Conservation (phyloP, 53 echinoderm and acorn worm genomes). For the Holothuria scabra region DNA sequence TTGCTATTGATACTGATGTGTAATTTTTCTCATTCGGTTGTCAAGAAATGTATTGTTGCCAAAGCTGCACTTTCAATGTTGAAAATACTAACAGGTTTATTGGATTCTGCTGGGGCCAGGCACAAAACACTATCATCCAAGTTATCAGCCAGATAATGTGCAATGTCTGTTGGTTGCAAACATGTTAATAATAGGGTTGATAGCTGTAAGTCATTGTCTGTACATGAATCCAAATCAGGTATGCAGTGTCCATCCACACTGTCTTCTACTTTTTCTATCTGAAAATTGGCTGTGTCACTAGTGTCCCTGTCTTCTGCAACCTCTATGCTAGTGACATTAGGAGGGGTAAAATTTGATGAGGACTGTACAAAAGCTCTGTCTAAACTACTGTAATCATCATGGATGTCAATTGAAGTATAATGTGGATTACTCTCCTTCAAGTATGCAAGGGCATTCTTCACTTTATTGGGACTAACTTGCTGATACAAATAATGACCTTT, state of each 20-base stretch:
- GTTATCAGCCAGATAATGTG: constrained; percentile 55
- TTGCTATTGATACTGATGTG: constrained; percentile 72
- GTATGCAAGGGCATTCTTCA: not conserved
- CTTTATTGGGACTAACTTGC: not conserved
- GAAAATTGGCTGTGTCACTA: too few relatives aligned
- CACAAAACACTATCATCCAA: constrained; percentile 59
- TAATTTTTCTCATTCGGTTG: constrained; percentile 52
- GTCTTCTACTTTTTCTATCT: too few relatives aligned
- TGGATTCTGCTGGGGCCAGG: constrained; percentile 79
- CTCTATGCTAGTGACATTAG: constrained; percentile 20
- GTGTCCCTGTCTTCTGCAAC: not conserved
- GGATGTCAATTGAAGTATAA: not conserved
- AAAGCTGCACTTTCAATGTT: constrained; percentile 69
- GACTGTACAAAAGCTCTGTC: too few relatives aligned
- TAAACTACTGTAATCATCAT: too few relatives aligned
- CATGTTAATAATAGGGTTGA: constrained; percentile 31
- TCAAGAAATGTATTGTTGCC: constrained; percentile 68
- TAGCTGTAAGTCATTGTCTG: not conserved
- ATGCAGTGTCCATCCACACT: too few relatives aligned
- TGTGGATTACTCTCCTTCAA: not conserved
- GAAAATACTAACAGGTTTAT: constrained; percentile 64
- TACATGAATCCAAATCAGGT: too few relatives aligned
- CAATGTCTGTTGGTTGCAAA: constrained; percentile 65
- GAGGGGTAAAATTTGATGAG: constrained; percentile 41
- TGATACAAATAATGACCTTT: constrained; percentile 22